These are phyloP conservation scores for Malaclemys terrapin DNA, from an alignment of 2,113 vertebrate genomes.

Conservation along the genomic window DNA sequence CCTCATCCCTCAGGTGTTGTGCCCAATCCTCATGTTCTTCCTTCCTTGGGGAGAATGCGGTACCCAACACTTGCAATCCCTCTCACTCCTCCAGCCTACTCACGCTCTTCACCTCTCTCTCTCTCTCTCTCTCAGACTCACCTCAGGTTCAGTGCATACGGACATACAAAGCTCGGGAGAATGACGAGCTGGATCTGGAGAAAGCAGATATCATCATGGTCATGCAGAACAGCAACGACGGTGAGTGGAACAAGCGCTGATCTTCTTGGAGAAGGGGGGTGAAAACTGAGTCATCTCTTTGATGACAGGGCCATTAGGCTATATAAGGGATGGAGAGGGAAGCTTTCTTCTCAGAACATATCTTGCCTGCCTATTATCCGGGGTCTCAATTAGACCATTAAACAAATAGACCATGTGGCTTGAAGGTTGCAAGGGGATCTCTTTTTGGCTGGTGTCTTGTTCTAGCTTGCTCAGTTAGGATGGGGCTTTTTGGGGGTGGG, in stretches of 20 bases:
- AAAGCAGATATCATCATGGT: conserved; percentile 95
- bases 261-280: not conserved
- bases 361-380: not conserved
- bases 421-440: not conserved
- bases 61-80: not conserved
- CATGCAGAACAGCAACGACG: conserved; percentile 89
- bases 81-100: not conserved
- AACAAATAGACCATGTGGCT: not conserved
- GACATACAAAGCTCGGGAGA: conserved; percentile 90
- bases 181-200: conserved; percentile 93
- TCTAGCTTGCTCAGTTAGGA: not conserved
- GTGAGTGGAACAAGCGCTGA: conserved; percentile 77
- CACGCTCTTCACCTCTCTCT: not conserved
- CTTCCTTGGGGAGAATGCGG: not conserved
- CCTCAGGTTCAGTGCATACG: conserved; percentile 93
- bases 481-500: not conserved
- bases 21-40: not conserved
- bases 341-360: not conserved
- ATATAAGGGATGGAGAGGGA: not conserved
- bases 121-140: conserved; percentile 78
- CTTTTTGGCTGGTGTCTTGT: not conserved
- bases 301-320: not conserved
- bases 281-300: not conserved
- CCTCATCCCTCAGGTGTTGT: not conserved
- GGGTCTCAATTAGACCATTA: not conserved